Conservation (phyloP, 2,888 invertebrate genomes). For the Vesta saturnalis region DNA sequence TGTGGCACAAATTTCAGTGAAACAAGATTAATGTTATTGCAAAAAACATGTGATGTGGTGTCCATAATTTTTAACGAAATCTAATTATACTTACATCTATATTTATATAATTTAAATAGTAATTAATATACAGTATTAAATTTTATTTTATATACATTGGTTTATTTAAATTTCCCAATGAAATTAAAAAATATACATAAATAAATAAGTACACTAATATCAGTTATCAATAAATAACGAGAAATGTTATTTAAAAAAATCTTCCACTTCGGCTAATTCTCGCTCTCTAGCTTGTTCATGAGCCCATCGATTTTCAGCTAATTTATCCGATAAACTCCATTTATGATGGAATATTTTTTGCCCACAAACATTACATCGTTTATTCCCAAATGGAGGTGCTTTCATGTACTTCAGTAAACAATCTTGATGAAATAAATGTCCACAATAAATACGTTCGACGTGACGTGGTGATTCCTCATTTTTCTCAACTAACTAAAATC, state of each 20-base stretch:
- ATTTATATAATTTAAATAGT: too few species aligned
- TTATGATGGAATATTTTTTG: conserved; percentile 77
- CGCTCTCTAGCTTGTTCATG: conserved; percentile 79
- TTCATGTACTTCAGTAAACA: conserved; percentile 76
- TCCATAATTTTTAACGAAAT: background rate
- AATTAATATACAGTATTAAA: too few species aligned
- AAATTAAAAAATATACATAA: too few species aligned
- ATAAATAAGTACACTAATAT: too few species aligned
- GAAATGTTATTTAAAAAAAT: conserved; percentile 73
- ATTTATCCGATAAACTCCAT: conserved; percentile 74
- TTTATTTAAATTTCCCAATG: too few species aligned
- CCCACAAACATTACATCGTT: conserved; percentile 72
- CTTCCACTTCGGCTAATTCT: conserved; percentile 79
- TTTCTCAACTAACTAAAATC: conserved; percentile 63
- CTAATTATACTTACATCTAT: too few species aligned
- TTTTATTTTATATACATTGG: too few species aligned
- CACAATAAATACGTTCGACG: conserved; percentile 77
- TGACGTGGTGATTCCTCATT: conserved; percentile 69
- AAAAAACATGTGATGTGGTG: too few species aligned
- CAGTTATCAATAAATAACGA: too few species aligned
- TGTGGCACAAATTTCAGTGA: background rate
- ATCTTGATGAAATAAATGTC: conserved; percentile 75
- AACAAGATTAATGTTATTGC: too few species aligned
- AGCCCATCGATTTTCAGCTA: conserved; percentile 80
- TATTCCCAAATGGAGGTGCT: conserved; percentile 80